Base-by-base conservation (phyloP, 2,888 invertebrate species). In the Ptychoptera albimana region DNA sequence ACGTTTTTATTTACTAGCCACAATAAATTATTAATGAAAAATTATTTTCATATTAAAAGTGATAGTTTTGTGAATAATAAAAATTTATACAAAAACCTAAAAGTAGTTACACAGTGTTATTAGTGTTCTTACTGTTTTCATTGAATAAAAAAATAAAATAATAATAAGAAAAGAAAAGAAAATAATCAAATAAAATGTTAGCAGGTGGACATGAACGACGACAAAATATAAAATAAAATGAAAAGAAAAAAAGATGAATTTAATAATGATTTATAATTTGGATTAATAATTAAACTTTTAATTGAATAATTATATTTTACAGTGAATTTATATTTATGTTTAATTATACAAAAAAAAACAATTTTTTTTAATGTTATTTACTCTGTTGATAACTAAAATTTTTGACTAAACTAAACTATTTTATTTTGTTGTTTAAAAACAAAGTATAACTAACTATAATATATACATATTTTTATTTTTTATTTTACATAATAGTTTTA, bases 201-300 rank as follows among this genome's bases (percentile, higher is more conserved):
- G 50, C 50, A 50, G 50, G 50, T 50, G 50, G 48, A 49, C 49
- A 44, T 43, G 40, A n/a, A 32, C 38, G 16, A 43, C 38, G 15
- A 38, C 8, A 14, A 43, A 12, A 11, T 39, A 39, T 31, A 32
- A 44, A 36, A 42, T n/a, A 15, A 38, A 30, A 37, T 35, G 38
- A 15, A 37, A 37, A 11, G 23, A 29, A 40, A 39, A 36, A 34
- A 35, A 37, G 37, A 38, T 29, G 10, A 42, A 45, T 16, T 32
- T 5, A 37, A 31, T 37, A 34, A 37, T 10, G 23, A 37, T 13
- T 12, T 42, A 46, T 39, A 44, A 40, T 41, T 43, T 12, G 10
- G 13, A 39, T 29, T 29, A 13, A 9, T 12, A 39, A 30, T 39
- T 8, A 13, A 30, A 13, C 11, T 30, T 32, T 12, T 32, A 31